Evolutionary conservation across 2,888 invertebrate species (phyloP).

Genomic region (Pelosia muscerda): DNA sequence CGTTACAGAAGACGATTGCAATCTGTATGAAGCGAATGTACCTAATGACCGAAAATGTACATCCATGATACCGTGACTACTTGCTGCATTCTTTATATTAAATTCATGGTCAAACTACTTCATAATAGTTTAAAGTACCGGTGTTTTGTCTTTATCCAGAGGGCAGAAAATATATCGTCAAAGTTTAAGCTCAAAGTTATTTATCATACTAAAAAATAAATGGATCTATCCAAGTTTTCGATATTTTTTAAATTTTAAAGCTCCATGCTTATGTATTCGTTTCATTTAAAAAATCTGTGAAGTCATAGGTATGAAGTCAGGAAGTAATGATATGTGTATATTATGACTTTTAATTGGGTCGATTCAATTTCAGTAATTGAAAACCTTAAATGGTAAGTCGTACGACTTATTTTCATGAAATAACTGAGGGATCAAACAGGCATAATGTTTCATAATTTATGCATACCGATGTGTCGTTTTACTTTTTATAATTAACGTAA

Average conservation of each 20-base stretch:
- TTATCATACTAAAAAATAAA: not conserved
- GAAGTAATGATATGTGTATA: too few relatives aligned
- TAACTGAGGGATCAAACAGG: not conserved
- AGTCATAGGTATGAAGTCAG: too few relatives aligned
- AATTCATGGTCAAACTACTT: constrained; percentile 38
- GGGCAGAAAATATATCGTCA: not conserved
- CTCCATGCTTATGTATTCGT: too few relatives aligned
- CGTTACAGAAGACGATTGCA: constrained; percentile 25
- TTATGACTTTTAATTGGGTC: too few relatives aligned
- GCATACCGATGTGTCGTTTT: not conserved
- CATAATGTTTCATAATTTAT: not conserved
- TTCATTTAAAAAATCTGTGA: too few relatives aligned
- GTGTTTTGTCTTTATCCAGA: not conserved
- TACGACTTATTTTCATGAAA: too few relatives aligned
- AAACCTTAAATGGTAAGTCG: too few relatives aligned
- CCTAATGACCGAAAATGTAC: constrained; percentile 48
- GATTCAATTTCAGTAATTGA: too few relatives aligned
- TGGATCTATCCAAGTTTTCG: too few relatives aligned
- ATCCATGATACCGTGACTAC: constrained; percentile 46
- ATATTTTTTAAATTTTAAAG: too few relatives aligned
- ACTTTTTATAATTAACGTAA: not conserved
- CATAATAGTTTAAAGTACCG: not conserved
- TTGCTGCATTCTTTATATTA: constrained; percentile 37
- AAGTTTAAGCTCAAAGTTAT: not conserved
- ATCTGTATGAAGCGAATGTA: constrained; percentile 25